Percentiles rank a stretch among this genome's conserved stretches.
Conservation (phyloP, 2,797 vertebrate species). For the Cynopterus sphinx region DNA sequence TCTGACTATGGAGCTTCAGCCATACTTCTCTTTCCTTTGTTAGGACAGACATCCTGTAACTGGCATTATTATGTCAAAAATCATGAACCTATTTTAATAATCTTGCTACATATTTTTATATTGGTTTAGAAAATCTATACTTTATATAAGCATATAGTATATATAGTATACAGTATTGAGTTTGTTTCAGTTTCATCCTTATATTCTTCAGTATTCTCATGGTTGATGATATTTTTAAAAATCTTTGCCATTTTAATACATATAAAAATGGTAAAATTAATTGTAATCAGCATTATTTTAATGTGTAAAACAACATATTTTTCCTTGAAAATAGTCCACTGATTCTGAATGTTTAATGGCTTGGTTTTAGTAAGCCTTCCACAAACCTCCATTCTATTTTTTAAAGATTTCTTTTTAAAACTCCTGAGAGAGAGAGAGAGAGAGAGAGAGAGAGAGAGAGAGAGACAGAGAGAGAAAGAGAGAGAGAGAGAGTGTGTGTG, state of each 20-base stretch:
- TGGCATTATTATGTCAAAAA: neutral
- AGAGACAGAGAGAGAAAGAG: neutral
- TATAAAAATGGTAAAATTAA: neutral
- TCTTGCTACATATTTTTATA: neutral
- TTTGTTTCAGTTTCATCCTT: neutral
- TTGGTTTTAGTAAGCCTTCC: constrained; percentile 29
- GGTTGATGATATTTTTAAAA: neutral
- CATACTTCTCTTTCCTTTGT: neutral
- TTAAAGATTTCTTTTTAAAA: constrained; percentile 26
- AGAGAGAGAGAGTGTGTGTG: neutral
- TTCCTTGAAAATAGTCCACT: neutral
- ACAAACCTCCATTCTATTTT: neutral
- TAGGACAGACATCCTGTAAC: neutral
- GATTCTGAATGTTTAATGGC: neutral
- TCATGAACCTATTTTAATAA: neutral
- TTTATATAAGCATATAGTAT: neutral
- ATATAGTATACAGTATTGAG: neutral
- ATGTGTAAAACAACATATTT: neutral
- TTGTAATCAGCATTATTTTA: neutral
- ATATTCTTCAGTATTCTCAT: neutral
- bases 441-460: neutral
- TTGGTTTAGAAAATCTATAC: neutral
- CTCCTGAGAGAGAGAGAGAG: neutral
- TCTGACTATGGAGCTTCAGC: neutral
- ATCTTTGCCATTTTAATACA: neutral